These are phyloP conservation scores for Strigops habroptila DNA, from an alignment of 2,113 vertebrate genomes.

Conservation along the genomic window DNA sequence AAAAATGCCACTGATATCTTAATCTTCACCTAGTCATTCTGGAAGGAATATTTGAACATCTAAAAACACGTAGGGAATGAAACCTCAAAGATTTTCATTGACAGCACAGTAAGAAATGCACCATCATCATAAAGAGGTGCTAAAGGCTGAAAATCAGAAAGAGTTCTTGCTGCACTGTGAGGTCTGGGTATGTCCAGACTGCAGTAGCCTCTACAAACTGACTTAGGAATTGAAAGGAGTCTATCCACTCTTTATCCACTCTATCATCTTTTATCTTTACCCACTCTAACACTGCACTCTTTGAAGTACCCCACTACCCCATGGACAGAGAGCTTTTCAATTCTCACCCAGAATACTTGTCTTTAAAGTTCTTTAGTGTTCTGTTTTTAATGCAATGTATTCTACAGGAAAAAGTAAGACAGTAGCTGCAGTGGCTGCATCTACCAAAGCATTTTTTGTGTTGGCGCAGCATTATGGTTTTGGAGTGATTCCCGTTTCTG, in stretches of 20 bases:
- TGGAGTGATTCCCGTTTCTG: background rate
- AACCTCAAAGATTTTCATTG: background rate
- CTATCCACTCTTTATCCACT: too few relatives aligned
- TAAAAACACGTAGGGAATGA: background rate
- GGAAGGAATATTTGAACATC: background rate
- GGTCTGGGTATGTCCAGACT: background rate
- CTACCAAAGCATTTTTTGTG: background rate
- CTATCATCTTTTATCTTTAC: background rate
- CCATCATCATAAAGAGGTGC: background rate
- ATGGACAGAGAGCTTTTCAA: background rate
- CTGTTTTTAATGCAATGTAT: background rate
- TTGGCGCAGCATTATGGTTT: background rate
- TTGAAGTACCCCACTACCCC: background rate
- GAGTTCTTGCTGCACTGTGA: background rate
- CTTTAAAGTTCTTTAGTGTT: background rate
- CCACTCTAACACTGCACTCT: background rate
- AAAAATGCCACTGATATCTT: background rate
- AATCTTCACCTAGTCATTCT: background rate
- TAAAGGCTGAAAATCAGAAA: background rate
- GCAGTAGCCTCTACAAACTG: background rate
- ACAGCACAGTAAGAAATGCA: background rate
- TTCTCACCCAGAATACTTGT: background rate
- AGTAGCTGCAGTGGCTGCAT: background rate
- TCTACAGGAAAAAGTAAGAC: background rate
- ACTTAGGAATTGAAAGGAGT: background rate